Evolutionary conservation across 1,140 invertebrate genomes (phyloP), one percentile per base, ranked within the genome.

Genomic region (Theocolax elegans): DNA sequence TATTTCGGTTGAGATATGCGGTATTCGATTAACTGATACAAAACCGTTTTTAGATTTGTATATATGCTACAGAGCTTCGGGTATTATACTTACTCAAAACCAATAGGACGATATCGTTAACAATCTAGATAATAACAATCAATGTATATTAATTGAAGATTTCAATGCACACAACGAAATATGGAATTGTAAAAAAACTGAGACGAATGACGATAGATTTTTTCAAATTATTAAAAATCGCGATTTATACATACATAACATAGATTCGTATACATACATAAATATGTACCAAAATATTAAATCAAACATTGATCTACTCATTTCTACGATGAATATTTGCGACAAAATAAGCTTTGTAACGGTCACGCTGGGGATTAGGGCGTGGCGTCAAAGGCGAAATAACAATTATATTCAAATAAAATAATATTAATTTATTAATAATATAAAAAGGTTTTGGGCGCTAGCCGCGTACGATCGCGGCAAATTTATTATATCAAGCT

Each of bases 281-380:
- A 9, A 10, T 42, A 12, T 25, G 25, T 25, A 42, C 12, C 21
- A 10, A 10, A n/a, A 4, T 35, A 2, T n/a, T 3, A 29, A 31
- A 15, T 29, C 56, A 15, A 59, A 59, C 25, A 1, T 73, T 1
- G 69, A 73, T 38, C 48, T 75, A 12, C 66, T 68, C 6, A 40
- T 75, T 27, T 31, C 75, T 60, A 72, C 74, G 35, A 59, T 73
- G 64, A 69, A 67, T 64, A 72, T 59, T 38, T 17, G 15, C 3
- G 51, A 31, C 29, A 54, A n/a, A n/a, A n/a, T n/a, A n/a, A n/a
- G n/a, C n/a, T n/a, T n/a, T n/a, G n/a, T n/a, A n/a, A n/a, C n/a
- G n/a, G n/a, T n/a, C n/a, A n/a, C n/a, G n/a, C n/a, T n/a, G n/a
- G n/a, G n/a, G n/a, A n/a, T n/a, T n/a, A n/a, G n/a, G n/a, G n/a